A percentile compares a stretch with the other conserved stretches of the same genome.
Evolutionary conservation across 2,797 vertebrate species (phyloP).

Genomic region (Loriculus beryllinus): DNA sequence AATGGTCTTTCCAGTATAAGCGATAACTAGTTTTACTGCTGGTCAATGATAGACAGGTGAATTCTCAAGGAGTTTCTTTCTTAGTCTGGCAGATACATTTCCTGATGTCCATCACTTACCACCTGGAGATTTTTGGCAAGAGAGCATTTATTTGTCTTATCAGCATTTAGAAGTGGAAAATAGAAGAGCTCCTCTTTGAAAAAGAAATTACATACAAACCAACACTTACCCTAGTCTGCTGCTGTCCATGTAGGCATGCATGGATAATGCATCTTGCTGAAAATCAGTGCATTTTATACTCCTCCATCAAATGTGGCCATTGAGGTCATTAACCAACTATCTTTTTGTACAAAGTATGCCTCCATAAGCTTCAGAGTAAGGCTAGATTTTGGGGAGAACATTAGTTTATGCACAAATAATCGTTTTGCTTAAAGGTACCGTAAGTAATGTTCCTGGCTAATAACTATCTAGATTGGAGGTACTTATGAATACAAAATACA

Average conservation of each 20-base stretch:
- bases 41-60: background rate
- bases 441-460: background rate
- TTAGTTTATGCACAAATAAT: background rate
- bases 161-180: background rate
- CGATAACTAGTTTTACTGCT: background rate
- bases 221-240: background rate
- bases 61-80: background rate
- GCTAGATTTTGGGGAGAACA: background rate
- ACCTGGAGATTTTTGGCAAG: background rate
- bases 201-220: background rate
- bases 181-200: background rate
- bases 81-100: background rate
- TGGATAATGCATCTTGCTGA: background rate
- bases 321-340: background rate
- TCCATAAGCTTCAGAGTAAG: background rate
- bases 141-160: background rate
- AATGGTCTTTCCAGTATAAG: background rate
- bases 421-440: background rate
- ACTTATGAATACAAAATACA: background rate
- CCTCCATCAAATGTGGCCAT: background rate
- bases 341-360: background rate
- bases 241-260: background rate
- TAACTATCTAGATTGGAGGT: background rate
- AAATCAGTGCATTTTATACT: background rate
- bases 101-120: background rate